Conservation (phyloP, 2,797 vertebrate species). For the Avahi laniger region DNA sequence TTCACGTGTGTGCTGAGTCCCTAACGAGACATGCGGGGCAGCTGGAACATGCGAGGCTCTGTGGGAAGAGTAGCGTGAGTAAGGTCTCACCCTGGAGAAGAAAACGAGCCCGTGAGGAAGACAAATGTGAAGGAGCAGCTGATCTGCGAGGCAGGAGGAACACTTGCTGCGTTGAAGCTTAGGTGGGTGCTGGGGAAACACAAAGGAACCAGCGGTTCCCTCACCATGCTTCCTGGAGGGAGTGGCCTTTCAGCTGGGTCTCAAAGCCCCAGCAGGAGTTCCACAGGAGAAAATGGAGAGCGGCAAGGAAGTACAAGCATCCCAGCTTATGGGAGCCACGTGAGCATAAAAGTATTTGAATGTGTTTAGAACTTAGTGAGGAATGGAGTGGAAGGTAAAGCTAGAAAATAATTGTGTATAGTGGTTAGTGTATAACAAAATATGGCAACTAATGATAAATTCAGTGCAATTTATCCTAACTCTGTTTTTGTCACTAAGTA, state of each 20-base stretch:
- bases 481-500: background rate
- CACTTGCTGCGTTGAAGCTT: background rate
- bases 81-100: background rate
- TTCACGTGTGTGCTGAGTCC: background rate
- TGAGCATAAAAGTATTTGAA: background rate
- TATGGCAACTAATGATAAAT: background rate
- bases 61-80: background rate
- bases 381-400: background rate
- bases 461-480: background rate
- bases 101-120: background rate
- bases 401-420: background rate
- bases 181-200: background rate
- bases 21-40: background rate
- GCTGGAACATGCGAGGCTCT: background rate
- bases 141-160: background rate
- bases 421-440: background rate
- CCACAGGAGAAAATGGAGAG: background rate
- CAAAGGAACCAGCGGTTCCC: background rate
- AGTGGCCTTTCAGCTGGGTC: constrained; percentile 14
- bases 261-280: background rate
- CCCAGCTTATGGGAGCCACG: background rate
- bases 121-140: background rate
- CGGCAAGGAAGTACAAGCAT: background rate
- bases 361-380: background rate
- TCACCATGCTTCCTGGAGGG: background rate